These are phyloP conservation scores for Tinamus guttatus DNA, from an alignment of 2,113 vertebrate genomes.

Conservation along the genomic window DNA sequence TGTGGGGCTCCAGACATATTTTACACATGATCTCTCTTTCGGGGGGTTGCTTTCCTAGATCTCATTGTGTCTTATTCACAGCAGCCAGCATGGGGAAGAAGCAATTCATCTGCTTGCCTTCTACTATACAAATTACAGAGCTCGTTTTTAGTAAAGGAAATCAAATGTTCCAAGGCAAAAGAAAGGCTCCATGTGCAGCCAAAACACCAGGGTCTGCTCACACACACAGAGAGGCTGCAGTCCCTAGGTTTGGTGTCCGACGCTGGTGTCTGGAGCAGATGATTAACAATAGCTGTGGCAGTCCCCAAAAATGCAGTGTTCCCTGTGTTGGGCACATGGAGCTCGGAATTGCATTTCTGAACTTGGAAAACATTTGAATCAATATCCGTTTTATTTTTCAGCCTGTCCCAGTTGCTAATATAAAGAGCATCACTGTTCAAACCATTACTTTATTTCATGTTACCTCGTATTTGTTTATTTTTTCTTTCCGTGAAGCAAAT, in stretches of 20 bases:
- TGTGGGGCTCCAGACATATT: constrained; percentile 67
- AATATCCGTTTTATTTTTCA: background rate
- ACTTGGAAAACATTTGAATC: background rate
- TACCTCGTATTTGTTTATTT: constrained; percentile 35
- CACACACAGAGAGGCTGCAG: background rate
- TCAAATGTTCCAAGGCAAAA: background rate
- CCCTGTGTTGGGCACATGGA: background rate
- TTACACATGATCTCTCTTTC: constrained; percentile 60
- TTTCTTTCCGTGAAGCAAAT: constrained; percentile 63
- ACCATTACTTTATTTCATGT: background rate
- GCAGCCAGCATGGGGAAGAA: background rate
- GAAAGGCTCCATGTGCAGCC: background rate
- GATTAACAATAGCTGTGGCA: background rate
- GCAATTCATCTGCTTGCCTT: accelerated
- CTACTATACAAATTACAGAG: background rate
- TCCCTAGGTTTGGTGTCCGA: background rate
- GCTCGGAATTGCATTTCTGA: accelerated
- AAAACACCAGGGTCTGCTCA: background rate
- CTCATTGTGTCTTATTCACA: background rate
- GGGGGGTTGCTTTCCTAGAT: background rate
- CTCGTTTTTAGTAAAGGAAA: background rate
- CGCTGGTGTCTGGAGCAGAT: background rate
- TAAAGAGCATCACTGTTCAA: background rate
- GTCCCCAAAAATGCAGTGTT: background rate
- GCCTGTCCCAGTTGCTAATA: background rate